These are phyloP conservation scores for Cottoperca gobio DNA, from an alignment of 2,797 vertebrate species.

Conservation along the genomic window DNA sequence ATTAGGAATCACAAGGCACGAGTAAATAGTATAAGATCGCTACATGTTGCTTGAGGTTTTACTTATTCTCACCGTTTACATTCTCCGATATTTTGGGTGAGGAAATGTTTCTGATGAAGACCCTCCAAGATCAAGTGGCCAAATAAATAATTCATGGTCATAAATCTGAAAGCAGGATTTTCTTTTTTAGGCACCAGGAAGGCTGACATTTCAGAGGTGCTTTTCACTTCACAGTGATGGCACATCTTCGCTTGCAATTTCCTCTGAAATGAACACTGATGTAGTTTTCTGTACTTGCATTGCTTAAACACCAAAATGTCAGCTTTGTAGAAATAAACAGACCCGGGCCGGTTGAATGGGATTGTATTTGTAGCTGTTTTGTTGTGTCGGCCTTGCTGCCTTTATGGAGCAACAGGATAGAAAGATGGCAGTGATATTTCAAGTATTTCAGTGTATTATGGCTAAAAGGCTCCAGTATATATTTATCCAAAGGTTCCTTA, in stretches of 20 bases:
- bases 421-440: no score
- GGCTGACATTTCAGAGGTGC: not conserved
- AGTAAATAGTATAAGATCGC: no score
- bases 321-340: not conserved
- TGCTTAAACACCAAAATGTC: not conserved
- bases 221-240: not conserved
- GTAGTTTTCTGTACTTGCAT: not conserved
- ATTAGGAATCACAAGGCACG: not conserved
- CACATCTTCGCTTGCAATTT: not conserved
- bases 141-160: conserved; percentile 16
- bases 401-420: no score
- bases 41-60: not conserved
- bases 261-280: not conserved
- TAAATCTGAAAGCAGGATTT: not conserved
- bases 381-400: not conserved
- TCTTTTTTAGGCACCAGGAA: not conserved
- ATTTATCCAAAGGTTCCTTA: no score
- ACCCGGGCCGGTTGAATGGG: no score
- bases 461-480: not conserved
- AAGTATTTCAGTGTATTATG: not conserved
- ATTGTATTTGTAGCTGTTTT: not conserved
- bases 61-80: not conserved
- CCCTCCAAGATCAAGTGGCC: not conserved
- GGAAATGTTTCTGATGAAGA: not conserved
- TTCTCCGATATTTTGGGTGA: not conserved